Evolutionary conservation across 1,140 invertebrate species (phyloP), one percentile per base, ranked within the genome.

Genomic region (Nylanderia fulva): DNA sequence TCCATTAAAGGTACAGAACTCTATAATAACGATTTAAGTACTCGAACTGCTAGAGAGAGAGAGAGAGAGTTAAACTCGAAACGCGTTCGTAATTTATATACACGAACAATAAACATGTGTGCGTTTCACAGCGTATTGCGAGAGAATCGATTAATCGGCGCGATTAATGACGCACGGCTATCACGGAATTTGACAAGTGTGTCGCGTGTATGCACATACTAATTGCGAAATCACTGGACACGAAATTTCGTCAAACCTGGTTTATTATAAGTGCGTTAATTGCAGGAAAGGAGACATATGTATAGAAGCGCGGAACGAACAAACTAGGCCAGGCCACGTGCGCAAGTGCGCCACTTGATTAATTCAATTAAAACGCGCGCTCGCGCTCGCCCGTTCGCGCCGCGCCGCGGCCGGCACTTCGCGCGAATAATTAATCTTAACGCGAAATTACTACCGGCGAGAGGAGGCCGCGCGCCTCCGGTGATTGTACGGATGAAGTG

Each of bases 401-500:
- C 29, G 42, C 29, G 18, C 61, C n/a, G 42, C 15, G 45, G 24
- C 36, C 77, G 64, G 82, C 60, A 85, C 77, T 88, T 88, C 68
- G 79, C 42, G 48, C 84, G 60, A 84, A 84, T 84, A 84, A 88
- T 88, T 88, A 85, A 88, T 88, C 86, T 88, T 82, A 76, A 88
- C 71, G 71, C 64, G 39, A 63, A 54, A 84, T 82, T 82, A 64
- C 56, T 48, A 58, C 60, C 69, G 86, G 64, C 84, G 45, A 48
- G 48, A 56, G 68, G 39, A 84, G 86, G 42, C 80, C 71, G 56
- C 79, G 68, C 71, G 42, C 42, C 42, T 45, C 42, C 45, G 80
- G 56, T 88, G 79, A 88, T 85, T 85, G 87, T 88, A 58, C 86
- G 87, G 84, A 88, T 58, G 83, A 85, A 79, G 83, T 68, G 69